Conservation (phyloP, 2,113 vertebrate genomes). For the Euleptes europaea region DNA sequence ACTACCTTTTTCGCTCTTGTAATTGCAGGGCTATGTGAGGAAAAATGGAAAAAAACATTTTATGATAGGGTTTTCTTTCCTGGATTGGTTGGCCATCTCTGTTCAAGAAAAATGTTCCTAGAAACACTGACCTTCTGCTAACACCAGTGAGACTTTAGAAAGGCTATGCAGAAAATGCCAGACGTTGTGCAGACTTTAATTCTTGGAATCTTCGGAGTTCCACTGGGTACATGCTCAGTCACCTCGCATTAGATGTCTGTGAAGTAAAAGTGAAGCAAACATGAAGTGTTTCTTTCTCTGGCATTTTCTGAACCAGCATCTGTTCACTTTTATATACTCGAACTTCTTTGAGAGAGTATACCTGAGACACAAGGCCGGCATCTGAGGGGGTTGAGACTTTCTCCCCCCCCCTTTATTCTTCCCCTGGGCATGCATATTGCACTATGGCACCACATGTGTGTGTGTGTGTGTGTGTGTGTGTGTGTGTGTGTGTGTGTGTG, state of each 20-base stretch:
- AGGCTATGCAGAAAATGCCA: not conserved
- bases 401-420: too few species aligned
- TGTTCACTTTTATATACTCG: accelerated
- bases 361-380: not conserved
- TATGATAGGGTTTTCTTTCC: not conserved
- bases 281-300: accelerated
- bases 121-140: not conserved
- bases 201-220: not conserved
- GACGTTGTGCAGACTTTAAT: not conserved
- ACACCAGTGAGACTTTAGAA: not conserved
- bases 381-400: accelerated
- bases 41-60: not conserved
- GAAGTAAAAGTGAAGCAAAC: not conserved
- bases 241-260: accelerated
- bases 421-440: not conserved
- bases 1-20: not conserved
- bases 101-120: accelerated
- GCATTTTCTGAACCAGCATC: accelerated
- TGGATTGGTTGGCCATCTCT: not conserved
- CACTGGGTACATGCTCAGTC: not conserved
- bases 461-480: too few species aligned
- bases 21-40: not conserved
- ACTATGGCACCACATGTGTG: accelerated
- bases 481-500: too few species aligned
- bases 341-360: not conserved